These are phyloP conservation scores for Euwallacea fornicatus DNA, from an alignment of 1,140 invertebrate species.

Conservation along the genomic window DNA sequence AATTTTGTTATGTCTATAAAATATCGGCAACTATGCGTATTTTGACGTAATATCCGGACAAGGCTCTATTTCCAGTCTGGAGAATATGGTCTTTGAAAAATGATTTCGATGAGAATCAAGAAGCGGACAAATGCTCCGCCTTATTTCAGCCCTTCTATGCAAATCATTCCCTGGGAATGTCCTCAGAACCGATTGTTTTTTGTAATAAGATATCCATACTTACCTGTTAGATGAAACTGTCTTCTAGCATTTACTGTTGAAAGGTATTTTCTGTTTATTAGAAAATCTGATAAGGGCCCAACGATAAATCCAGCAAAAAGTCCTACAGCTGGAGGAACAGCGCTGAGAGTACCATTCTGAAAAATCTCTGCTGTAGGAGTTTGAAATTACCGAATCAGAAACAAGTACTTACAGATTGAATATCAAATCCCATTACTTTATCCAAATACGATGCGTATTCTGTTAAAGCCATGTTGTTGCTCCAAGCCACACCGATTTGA, in stretches of 20 bases:
- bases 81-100: no score
- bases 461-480: conserved; percentile 87
- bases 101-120: no score
- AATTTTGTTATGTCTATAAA: no score
- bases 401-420: conserved; percentile 55
- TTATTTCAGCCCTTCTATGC: no score
- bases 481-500: conserved; percentile 89
- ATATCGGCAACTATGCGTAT: no score
- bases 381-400: neutral
- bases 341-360: conserved; percentile 73
- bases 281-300: conserved; percentile 64
- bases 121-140: no score
- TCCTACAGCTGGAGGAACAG: conserved; percentile 76
- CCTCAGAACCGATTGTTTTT: neutral
- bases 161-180: no score
- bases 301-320: conserved; percentile 68
- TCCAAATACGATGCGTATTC: conserved; percentile 89
- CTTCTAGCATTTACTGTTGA: conserved; percentile 62
- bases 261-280: conserved; percentile 59
- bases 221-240: conserved; percentile 65
- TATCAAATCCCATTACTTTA: conserved; percentile 75
- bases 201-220: neutral
- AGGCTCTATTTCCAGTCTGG: no score
- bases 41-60: no score
- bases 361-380: conserved; percentile 34